Conservation (phyloP, 1,140 invertebrate genomes). For the Potamilus streckersoni region DNA sequence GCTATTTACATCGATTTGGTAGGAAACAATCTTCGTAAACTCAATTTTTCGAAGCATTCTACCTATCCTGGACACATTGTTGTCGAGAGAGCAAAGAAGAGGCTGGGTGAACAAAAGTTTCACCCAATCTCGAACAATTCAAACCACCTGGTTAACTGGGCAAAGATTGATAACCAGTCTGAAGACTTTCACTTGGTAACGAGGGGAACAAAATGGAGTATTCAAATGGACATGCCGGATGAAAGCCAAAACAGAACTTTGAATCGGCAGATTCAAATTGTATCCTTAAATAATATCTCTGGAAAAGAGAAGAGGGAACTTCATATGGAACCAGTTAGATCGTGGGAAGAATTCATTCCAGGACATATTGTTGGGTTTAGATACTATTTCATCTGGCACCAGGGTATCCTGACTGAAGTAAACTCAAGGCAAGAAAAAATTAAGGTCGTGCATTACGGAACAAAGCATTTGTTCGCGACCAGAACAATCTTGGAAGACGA, state of each 20-base stretch:
- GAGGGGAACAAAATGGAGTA: too few relatives aligned
- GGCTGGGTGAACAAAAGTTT: conserved; percentile 13
- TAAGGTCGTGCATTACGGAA: conserved; percentile 25
- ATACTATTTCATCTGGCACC: conserved; percentile 17
- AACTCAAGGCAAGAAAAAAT: conserved; percentile 13
- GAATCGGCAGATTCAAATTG: too few relatives aligned
- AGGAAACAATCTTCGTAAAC: background rate
- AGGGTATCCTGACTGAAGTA: conserved; percentile 15
- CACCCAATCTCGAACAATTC: conserved; percentile 9
- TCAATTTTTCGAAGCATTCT: background rate
- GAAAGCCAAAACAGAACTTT: too few relatives aligned
- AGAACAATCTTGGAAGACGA: conserved; percentile 18
- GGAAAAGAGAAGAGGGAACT: conserved; percentile 10
- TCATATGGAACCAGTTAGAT: background rate
- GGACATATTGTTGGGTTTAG: conserved; percentile 12
- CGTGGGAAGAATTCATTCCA: conserved; percentile 14
- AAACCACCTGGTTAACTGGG: conserved; percentile 16
- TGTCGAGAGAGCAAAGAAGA: conserved; percentile 16
- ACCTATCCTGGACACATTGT: conserved; percentile 7
- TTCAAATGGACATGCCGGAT: too few relatives aligned
- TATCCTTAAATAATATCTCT: too few relatives aligned
- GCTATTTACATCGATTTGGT: conserved; percentile 3
- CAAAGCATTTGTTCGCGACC: conserved; percentile 17
- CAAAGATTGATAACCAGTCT: conserved; percentile 7
- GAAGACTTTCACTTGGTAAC: too few relatives aligned